Evolutionary conservation across 2,113 vertebrate genomes (phyloP).

Genomic region (Colinus virginianus): DNA sequence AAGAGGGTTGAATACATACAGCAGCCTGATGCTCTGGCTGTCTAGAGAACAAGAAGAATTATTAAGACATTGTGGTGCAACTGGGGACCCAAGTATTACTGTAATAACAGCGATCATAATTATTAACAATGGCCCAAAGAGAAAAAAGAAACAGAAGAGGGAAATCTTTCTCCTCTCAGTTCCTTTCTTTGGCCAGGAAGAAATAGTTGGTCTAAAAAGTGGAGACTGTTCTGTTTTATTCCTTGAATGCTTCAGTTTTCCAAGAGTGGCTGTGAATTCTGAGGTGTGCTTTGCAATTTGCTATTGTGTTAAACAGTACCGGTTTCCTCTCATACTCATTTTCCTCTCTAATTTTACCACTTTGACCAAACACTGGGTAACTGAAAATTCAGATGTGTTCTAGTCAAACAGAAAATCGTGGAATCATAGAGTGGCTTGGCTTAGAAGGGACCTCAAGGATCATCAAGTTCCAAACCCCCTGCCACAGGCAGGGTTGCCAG

Average conservation of each 20-base stretch:
- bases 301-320: background rate
- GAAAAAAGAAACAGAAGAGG: background rate
- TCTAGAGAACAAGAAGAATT: background rate
- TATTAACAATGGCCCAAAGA: background rate
- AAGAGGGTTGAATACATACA: background rate
- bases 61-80: background rate
- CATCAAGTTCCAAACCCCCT: too few relatives aligned
- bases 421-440: too few relatives aligned
- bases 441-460: too few relatives aligned
- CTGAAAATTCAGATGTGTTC: slow-evolving; percentile 4
- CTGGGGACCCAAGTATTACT: background rate
- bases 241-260: background rate
- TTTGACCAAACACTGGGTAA: background rate
- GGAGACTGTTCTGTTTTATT: background rate
- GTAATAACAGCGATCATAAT: background rate
- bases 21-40: background rate
- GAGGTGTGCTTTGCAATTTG: background rate
- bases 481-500: too few relatives aligned
- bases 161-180: background rate
- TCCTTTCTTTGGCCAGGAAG: background rate
- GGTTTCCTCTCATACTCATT: background rate
- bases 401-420: background rate
- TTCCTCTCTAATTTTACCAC: slow-evolving; percentile 1
- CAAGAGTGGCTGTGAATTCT: background rate
- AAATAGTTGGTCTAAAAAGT: background rate